These are phyloP conservation scores for Hystrix brachyura DNA, from an alignment of 2,113 vertebrate genomes.

Conservation along the genomic window DNA sequence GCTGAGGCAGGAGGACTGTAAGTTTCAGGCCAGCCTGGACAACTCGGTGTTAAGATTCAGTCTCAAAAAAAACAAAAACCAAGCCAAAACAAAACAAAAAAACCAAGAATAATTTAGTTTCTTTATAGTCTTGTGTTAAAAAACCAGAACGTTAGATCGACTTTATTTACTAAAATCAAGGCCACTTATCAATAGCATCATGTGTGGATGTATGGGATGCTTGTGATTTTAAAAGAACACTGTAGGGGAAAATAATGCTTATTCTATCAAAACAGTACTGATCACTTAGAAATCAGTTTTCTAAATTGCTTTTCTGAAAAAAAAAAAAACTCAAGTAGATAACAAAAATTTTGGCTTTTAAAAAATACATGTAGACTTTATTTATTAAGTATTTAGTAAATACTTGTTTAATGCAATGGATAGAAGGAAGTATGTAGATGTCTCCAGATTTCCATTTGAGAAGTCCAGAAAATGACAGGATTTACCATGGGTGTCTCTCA, in stretches of 20 bases:
- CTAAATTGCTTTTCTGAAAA: conserved; percentile 13
- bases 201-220: neutral
- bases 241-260: conserved; percentile 5
- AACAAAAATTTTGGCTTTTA: neutral
- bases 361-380: neutral
- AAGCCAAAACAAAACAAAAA: neutral
- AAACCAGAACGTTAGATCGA: conserved; percentile 32
- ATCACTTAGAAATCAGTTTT: neutral
- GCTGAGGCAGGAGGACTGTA: neutral
- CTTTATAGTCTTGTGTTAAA: neutral
- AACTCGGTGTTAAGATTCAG: neutral
- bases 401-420: neutral
- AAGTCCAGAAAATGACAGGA: neutral
- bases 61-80: neutral
- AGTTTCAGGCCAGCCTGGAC: neutral
- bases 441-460: neutral
- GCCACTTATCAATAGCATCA: neutral
- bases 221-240: conserved; percentile 46
- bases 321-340: neutral
- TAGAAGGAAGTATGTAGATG: neutral
- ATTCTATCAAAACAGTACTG: conserved; percentile 33
- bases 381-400: conserved; percentile 1
- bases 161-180: conserved; percentile 46
- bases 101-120: neutral
- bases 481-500: neutral